Conservation (phyloP, 2,888 invertebrate species). For the Lymantria monacha region DNA sequence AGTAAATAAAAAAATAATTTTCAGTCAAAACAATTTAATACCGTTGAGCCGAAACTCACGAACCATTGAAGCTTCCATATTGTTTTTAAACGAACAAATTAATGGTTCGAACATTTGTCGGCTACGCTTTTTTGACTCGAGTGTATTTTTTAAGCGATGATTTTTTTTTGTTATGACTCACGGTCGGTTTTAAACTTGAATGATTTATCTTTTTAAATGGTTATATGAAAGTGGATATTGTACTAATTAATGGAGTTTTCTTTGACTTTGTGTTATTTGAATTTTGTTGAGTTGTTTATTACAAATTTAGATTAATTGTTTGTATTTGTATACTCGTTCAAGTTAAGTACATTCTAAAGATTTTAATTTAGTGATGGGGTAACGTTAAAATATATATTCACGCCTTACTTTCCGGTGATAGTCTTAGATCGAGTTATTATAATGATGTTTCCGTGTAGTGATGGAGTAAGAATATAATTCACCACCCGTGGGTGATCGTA, state of each 20-base stretch:
- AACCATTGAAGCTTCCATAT: constrained; percentile 24
- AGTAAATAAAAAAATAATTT: not conserved
- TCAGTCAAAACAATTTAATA: not conserved
- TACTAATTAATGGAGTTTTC: not conserved
- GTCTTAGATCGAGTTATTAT: too few relatives aligned
- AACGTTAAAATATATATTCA: too few relatives aligned
- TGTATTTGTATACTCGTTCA: too few relatives aligned
- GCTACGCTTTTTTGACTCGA: constrained; percentile 10
- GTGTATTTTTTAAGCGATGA: not conserved
- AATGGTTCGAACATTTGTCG: constrained; percentile 24
- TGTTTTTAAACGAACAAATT: constrained; percentile 28
- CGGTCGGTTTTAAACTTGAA: not conserved
- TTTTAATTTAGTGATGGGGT: too few relatives aligned
- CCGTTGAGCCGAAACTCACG: constrained; percentile 4
- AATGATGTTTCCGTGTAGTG: too few relatives aligned
- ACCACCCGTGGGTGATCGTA: too few relatives aligned
- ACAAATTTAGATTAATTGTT: too few relatives aligned
- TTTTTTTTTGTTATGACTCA: not conserved
- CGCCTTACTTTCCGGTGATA: too few relatives aligned
- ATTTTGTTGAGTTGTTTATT: too few relatives aligned
- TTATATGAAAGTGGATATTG: constrained; percentile 1
- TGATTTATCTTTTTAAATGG: constrained; percentile 2
- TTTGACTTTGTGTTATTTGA: not conserved
- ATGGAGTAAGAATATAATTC: too few relatives aligned
- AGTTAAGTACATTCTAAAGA: too few relatives aligned